phyloP scores from a whole-genome alignment of 2,113 vertebrate genomes.

The Ivindomyrus marchei region DNA sequence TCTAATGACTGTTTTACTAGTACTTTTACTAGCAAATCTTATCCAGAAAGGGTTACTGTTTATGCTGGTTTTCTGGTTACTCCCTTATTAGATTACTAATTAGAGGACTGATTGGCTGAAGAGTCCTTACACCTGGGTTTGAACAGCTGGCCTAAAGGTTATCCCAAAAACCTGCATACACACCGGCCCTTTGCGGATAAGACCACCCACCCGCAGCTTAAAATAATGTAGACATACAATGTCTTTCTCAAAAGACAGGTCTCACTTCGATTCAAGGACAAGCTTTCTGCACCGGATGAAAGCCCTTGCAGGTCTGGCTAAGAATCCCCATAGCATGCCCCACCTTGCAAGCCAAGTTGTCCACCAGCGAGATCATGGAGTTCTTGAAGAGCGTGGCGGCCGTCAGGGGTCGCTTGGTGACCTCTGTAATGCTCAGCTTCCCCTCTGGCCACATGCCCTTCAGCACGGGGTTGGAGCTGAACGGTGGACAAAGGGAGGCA shows the following conservation, averaged over 20 bases:
- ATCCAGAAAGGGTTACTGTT: neutral
- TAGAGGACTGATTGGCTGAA: neutral
- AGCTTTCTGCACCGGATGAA: neutral
- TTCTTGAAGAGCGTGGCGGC: constrained; percentile 92
- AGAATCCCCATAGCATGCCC: constrained; percentile 9
- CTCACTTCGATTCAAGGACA: neutral
- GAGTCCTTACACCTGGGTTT: neutral
- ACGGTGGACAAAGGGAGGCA: constrained; percentile 15
- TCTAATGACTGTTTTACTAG: neutral
- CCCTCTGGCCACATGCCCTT: constrained; percentile 97
- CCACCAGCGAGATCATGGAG: constrained; percentile 94
- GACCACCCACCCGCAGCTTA: neutral
- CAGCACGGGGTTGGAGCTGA: constrained; percentile 83
- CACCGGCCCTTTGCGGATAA: neutral
- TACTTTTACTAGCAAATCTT: neutral
- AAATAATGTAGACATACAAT: neutral
- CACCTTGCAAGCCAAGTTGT: constrained; percentile 94
- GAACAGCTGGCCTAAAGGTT: neutral
- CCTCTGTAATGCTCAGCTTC: constrained; percentile 93
- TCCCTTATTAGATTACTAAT: neutral
- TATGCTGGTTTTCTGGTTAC: neutral
- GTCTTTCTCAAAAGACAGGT: neutral
- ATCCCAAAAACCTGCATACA: neutral
- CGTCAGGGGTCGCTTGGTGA: constrained; percentile 90
- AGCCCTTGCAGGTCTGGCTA: neutral